Conservation (phyloP, 2,797 vertebrate genomes). For the Betta splendens region DNA sequence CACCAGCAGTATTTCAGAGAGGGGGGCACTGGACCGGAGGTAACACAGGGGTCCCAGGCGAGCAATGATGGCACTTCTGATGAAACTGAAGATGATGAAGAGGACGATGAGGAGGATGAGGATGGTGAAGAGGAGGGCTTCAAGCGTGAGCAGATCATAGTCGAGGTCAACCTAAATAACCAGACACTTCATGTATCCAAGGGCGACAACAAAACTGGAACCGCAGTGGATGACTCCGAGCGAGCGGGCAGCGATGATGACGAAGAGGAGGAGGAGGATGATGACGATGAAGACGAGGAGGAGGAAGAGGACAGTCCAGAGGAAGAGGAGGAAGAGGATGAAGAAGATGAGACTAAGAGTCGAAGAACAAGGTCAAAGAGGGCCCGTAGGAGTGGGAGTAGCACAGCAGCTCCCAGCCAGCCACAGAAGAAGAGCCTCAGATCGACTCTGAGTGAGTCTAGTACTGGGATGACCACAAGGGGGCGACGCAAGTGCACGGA, state of each 20-base stretch:
- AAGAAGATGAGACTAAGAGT: slow-evolving; percentile 78
- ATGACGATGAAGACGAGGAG: slow-evolving; percentile 81
- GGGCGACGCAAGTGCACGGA: slow-evolving; percentile 87
- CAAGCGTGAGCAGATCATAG: slow-evolving; percentile 98
- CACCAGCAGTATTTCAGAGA: slow-evolving; percentile 82
- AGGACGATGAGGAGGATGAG: slow-evolving; percentile 80
- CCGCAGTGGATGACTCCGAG: slow-evolving; percentile 80
- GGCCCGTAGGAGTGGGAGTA: slow-evolving; percentile 67
- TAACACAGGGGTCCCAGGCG: slow-evolving; percentile 60
- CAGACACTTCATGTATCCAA: slow-evolving; percentile 99
- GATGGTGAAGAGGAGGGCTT: slow-evolving; percentile 84
- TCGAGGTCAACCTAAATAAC: slow-evolving; percentile 99
- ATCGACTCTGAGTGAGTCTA: slow-evolving; percentile 72
- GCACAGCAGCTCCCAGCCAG: slow-evolving; percentile 74
- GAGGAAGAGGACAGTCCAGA: slow-evolving; percentile 85
- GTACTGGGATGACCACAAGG: slow-evolving; percentile 84
- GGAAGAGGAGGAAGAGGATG: slow-evolving; percentile 83
- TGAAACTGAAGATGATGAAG: slow-evolving; percentile 83
- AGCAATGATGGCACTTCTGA: slow-evolving; percentile 82
- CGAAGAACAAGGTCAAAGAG: slow-evolving; percentile 87
- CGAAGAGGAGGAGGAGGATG: slow-evolving; percentile 80
- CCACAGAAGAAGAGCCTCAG: slow-evolving; percentile 85
- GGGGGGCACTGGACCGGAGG: slow-evolving; percentile 55
- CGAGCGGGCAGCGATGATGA: slow-evolving; percentile 92
- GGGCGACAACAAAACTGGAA: slow-evolving; percentile 89